These are phyloP conservation scores for Aleadryas rufinucha DNA, from an alignment of 2,113 vertebrate genomes.

Conservation along the genomic window DNA sequence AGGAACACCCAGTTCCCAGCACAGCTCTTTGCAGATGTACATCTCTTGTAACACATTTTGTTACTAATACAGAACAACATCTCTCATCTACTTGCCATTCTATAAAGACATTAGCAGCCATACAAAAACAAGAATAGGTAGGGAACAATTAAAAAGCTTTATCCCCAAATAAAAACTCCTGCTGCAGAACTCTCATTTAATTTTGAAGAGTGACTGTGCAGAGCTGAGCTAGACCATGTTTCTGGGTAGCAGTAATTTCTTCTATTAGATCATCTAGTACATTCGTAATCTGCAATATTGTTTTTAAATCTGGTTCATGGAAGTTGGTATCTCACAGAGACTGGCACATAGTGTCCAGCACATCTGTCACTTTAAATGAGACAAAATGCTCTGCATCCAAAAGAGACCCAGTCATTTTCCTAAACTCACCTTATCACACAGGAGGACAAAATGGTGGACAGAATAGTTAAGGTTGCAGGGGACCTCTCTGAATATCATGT, in stretches of 20 bases:
- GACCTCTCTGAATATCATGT: background rate
- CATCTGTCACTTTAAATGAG: background rate
- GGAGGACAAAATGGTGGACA: background rate
- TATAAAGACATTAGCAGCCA: background rate
- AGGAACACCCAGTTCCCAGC: background rate
- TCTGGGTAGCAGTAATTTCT: background rate
- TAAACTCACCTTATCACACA: background rate
- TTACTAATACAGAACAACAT: background rate
- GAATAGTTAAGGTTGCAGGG: background rate
- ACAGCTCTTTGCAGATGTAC: background rate
- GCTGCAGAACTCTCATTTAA: slow-evolving; percentile 5
- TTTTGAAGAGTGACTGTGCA: background rate
- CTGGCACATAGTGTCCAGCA: background rate
- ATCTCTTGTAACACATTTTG: background rate
- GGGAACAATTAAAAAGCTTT: slow-evolving; percentile 36
- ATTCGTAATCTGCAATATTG: background rate
- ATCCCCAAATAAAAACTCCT: background rate
- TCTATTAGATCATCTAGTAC: slow-evolving; percentile 47
- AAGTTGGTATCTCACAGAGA: background rate
- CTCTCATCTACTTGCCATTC: background rate
- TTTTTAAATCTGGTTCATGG: background rate
- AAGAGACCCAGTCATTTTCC: background rate
- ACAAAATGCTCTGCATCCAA: background rate
- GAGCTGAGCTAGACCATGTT: background rate
- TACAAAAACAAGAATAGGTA: background rate